Evolutionary conservation across 2,113 vertebrate species (phyloP), one percentile per base, ranked within the genome.

Genomic region (Prietella phreatophila): DNA sequence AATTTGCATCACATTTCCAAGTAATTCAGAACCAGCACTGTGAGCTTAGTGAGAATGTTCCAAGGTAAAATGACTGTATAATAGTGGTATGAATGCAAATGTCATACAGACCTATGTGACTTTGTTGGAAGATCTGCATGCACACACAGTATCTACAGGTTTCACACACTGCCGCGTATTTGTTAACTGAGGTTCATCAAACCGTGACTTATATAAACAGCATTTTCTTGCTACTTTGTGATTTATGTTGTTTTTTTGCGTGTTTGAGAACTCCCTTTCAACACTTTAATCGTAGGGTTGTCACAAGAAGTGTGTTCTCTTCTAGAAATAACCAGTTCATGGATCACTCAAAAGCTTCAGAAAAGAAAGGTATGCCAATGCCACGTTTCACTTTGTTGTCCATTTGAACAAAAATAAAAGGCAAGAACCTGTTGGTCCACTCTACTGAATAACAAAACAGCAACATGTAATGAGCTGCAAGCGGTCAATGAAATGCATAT

Each of bases 391-490:
- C 63, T n/a, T 25, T 20, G 17, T 1, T 27, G 42, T 47, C 42
- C 5, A 63, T 56, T 36, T 22, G 10, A n/a, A 56, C 50, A 75
- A 82, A 30, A 73, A 76, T 19, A 89, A 65, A 20, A 65, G 76
- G 61, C 30, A 55, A 88, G 79, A 88, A 91, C 88, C 90, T 86
- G 86, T 89, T 65, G 4, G 42, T 80, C 65, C 83, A 84, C 83
- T 88, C 60, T 86, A 88, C 71, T 42, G 50, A 56, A 73, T 89
- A 27, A 88, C 88, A 91, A 83, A 90, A 81, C 81, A 71, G 76
- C 67, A 56, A 55, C 85, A 61, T 60, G 56, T 75, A 22, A 82
- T 22, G 55, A 84, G 84, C 55, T 11, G 25, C 10, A 65, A 65
- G 63, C 63, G n/a, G 27, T 65, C 27, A 65, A n/a, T 11, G 11